phyloP scores from a whole-genome alignment of 2,888 invertebrate genomes.

The Ramazzottius varieornatus region DNA sequence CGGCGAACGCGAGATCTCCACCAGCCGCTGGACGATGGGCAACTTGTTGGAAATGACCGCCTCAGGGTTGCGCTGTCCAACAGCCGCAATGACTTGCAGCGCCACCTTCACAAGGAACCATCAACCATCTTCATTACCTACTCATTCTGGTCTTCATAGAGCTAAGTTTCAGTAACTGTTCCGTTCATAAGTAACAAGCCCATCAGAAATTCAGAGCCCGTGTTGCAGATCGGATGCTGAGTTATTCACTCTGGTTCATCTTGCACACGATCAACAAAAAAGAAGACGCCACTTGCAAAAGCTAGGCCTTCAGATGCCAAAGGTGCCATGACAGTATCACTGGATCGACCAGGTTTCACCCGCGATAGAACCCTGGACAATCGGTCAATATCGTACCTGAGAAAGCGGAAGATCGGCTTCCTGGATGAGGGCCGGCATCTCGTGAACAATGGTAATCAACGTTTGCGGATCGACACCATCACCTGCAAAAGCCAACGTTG shows the following conservation, averaged over 20 bases:
- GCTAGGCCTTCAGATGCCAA: no score
- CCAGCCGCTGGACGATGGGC: not conserved
- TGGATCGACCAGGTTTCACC: no score
- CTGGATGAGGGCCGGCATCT: constrained; percentile 63
- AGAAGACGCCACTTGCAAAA: not conserved
- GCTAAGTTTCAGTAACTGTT: no score
- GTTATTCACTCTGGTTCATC: not conserved
- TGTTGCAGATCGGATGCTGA: not conserved
- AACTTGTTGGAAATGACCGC: not conserved
- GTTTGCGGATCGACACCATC: constrained; percentile 38
- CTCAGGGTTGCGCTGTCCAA: not conserved
- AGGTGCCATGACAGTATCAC: no score
- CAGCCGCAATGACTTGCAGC: not conserved
- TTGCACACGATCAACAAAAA: not conserved
- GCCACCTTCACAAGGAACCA: not conserved
- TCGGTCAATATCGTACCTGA: constrained; percentile 30
- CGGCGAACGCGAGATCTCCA: not conserved
- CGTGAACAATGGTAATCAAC: constrained; percentile 49
- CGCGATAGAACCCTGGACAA: no score
- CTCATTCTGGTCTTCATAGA: constrained; percentile 21
- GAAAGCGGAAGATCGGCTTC: constrained; percentile 90
- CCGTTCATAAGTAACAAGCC: not conserved
- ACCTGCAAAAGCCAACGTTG: constrained; percentile 14
- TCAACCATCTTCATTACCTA: no score
- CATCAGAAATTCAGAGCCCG: not conserved